phyloP scores from a whole-genome alignment of 2,888 invertebrate genomes.

The Trilocha varians region DNA sequence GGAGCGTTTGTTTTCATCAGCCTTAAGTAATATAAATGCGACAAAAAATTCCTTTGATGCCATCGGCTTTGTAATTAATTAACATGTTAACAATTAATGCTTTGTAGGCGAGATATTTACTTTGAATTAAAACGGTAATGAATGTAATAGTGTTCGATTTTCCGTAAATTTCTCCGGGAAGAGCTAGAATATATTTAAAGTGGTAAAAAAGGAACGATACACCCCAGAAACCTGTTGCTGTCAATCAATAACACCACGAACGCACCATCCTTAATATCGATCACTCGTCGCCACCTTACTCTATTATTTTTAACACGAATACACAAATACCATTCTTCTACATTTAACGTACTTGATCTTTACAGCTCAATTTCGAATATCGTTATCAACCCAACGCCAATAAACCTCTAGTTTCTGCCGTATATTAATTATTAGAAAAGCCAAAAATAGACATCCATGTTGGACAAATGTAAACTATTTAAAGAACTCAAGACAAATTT shows the following conservation, averaged over 20 bases:
- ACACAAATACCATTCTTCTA: too few relatives aligned
- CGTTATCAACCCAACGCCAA: background rate
- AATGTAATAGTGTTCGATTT: conserved; percentile 1
- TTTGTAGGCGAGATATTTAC: too few relatives aligned
- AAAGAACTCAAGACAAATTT: too few relatives aligned
- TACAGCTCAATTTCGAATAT: background rate
- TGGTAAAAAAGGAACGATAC: conserved; percentile 42
- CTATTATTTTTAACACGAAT: conserved; percentile 8
- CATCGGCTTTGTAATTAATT: too few relatives aligned
- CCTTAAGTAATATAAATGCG: background rate
- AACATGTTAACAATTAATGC: too few relatives aligned
- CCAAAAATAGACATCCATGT: background rate
- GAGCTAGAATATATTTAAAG: conserved; percentile 42
- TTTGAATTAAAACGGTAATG: too few relatives aligned
- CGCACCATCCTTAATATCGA: conserved; percentile 43
- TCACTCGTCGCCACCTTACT: conserved; percentile 26
- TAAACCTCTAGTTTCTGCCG: background rate
- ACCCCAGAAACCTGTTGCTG: conserved; percentile 63
- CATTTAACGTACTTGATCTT: too few relatives aligned
- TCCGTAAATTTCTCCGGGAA: conserved; percentile 9
- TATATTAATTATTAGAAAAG: conserved; percentile 1
- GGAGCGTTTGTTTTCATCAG: background rate
- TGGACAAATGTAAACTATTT: background rate
- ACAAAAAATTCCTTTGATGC: background rate
- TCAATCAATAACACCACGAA: conserved; percentile 65